Evolutionary conservation across 23 tunicate species (phyloP), one percentile per base, ranked within the genome.

Genomic region (Trididemnum miniatum): DNA sequence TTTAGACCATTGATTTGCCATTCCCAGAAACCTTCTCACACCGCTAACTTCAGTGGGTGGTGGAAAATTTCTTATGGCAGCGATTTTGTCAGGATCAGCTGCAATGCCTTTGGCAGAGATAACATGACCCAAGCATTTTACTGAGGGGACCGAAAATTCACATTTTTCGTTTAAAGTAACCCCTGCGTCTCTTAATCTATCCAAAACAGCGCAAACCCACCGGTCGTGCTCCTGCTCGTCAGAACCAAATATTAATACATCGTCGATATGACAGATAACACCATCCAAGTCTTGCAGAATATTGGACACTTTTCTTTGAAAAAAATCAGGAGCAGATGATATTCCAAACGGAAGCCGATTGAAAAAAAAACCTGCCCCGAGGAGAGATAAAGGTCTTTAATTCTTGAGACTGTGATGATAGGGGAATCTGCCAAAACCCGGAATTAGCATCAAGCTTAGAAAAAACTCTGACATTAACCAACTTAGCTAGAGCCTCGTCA

Each of bases 131-230:
- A 80, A 35, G 35, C 20, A 80, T 24, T 80, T 34, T 2, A 80
- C 34, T 20, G 29, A 31, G 5, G 34, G 33, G 3, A 9, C 38
- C 20, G 74, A 65, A 37, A 80, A 80, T 24, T 63, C 75, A 35
- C 84, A 80, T 36, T 80, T 80, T 30, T 80, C 86, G 49, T 82
- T 82, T 72, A 82, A 71, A 1, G 86, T 82, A 4, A 82, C 51
- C 1, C 86, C 65, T 26, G 59, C 37, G 1, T 50, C 30, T 29
- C 2, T 36, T 3, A 82, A 29, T 27, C 65, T 29, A 39, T 72
- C 35, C 2, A 82, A 23, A 40, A 82, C 29, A 36, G 34, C 31
- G 23, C 23, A 32, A 12, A 82, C 30, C 1, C 1, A 24, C 37
- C 38, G n/a, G 37, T 71, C 86, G 34, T 82, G 86, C 65, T 71